Evolutionary conservation across 2,888 invertebrate species (phyloP).

Genomic region (Tipula vernalis): DNA sequence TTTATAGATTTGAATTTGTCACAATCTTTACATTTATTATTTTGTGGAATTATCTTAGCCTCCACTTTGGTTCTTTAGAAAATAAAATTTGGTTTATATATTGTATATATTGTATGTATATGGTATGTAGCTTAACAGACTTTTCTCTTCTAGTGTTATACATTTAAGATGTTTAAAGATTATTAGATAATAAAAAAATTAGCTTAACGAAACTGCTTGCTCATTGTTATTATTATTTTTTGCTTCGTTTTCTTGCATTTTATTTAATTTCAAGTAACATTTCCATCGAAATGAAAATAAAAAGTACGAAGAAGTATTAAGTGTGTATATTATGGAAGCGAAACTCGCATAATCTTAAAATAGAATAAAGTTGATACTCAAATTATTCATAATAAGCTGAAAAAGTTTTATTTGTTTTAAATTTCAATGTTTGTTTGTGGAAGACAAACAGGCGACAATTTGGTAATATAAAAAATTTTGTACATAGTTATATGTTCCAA

Average conservation of each 20-base stretch:
- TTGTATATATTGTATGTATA: not conserved
- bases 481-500: not conserved
- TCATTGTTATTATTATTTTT: not conserved
- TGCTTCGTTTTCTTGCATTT: not conserved
- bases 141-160: not conserved
- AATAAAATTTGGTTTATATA: not conserved
- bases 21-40: not conserved
- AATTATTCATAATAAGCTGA: not conserved
- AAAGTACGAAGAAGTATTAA: not conserved
- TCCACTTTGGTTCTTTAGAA: not conserved
- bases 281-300: not conserved
- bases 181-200: not conserved
- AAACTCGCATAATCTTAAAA: not conserved
- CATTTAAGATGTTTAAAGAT: not conserved
- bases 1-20: not conserved
- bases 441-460: not conserved
- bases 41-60: not conserved
- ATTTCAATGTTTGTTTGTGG: not conserved
- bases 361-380: not conserved
- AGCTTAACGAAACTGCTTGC: not conserved
- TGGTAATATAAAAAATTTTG: not conserved
- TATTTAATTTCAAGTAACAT: not conserved
- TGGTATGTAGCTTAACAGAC: not conserved
- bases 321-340: not conserved
- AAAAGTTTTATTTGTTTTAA: not conserved